phyloP scores from a whole-genome alignment of 92 coral and sea anemone species.

The Micromussa lordhowensis region DNA sequence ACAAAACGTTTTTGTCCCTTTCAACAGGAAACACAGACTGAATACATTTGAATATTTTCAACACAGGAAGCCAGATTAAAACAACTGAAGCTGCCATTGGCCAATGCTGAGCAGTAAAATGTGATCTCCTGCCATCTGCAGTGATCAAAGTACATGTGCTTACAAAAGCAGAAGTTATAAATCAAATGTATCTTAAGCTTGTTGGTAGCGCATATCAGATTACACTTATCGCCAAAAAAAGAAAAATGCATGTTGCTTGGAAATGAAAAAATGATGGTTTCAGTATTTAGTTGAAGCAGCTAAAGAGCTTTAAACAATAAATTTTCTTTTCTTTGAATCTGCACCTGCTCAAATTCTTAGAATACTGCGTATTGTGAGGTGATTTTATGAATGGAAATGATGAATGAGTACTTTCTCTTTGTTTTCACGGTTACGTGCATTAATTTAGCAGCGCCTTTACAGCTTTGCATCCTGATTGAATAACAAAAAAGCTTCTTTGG shows the following conservation, averaged over 20 bases:
- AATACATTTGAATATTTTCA: conserved; percentile 34
- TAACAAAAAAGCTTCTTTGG: not conserved
- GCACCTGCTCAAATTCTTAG: not conserved
- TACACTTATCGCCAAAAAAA: not conserved
- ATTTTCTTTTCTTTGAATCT: not conserved
- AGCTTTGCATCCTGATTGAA: conserved; percentile 5
- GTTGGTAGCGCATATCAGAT: not conserved
- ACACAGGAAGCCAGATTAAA: not conserved
- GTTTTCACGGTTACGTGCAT: not conserved
- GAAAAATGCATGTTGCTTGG: not conserved
- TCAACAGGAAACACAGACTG: not conserved
- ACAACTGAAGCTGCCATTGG: not conserved
- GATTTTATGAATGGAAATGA: conserved; percentile 8
- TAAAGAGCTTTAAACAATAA: not conserved
- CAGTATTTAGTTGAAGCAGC: not conserved
- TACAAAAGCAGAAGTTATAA: not conserved
- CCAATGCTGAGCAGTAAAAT: not conserved
- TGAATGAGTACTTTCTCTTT: not conserved
- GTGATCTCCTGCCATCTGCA: not conserved
- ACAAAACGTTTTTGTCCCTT: not conserved
- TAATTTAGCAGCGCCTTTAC: not conserved
- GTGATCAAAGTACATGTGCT: not conserved
- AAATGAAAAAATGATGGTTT: not conserved
- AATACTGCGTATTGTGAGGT: not conserved
- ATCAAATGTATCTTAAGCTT: not conserved